Evolutionary conservation across 2,797 vertebrate species (phyloP).

Genomic region (Labeo calbasu): DNA sequence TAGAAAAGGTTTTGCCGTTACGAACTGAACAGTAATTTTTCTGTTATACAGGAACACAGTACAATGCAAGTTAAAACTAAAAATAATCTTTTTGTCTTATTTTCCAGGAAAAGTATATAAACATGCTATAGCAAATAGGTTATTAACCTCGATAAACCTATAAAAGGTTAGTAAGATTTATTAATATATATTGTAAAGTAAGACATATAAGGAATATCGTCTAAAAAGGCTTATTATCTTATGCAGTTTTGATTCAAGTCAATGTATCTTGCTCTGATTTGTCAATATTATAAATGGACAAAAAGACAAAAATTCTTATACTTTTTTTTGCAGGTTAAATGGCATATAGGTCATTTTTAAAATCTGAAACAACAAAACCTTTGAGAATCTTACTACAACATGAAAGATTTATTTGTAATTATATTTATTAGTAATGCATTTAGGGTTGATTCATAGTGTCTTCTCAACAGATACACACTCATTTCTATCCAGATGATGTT

Average conservation of each 20-base stretch:
- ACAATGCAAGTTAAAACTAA: not conserved
- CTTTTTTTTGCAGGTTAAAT: not conserved
- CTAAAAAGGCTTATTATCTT: not conserved
- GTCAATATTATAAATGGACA: not conserved
- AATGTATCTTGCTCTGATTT: not conserved
- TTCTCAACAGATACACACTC: not conserved
- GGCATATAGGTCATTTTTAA: not conserved
- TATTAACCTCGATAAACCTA: not conserved
- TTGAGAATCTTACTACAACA: not conserved
- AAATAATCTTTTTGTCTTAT: not conserved
- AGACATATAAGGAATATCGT: not conserved
- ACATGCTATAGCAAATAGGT: not conserved
- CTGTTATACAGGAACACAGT: not conserved
- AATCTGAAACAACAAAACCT: conserved; percentile 17
- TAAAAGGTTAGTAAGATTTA: not conserved
- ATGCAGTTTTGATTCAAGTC: not conserved
- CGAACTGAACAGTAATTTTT: not conserved
- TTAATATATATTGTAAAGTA: not conserved
- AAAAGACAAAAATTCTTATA: not conserved
- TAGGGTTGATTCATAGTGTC: not conserved
- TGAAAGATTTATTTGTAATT: not conserved
- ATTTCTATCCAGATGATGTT: conserved; percentile 29
- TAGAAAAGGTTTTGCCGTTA: not conserved
- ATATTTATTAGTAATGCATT: conserved; percentile 33
- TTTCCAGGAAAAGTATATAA: not conserved